phyloP scores from a whole-genome alignment of 2,888 invertebrate species.

The Euphydryas editha region DNA sequence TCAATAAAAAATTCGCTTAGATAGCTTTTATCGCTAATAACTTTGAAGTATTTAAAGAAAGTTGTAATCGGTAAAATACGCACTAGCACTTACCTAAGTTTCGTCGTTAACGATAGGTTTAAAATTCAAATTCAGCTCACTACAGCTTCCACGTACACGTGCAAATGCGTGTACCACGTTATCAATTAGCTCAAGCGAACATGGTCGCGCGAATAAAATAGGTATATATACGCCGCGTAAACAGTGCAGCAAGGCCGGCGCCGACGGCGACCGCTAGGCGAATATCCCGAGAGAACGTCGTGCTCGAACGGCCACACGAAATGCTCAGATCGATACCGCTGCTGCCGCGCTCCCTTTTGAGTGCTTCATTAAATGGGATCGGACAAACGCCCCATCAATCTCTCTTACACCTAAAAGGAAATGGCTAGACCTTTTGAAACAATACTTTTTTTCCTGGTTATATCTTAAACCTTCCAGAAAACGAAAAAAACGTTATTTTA shows the following conservation, averaged over 20 bases:
- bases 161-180: conserved; percentile 63
- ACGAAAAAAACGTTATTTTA: conserved; percentile 60
- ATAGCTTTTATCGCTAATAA: conserved; percentile 23
- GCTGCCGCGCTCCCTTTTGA: conserved; percentile 69
- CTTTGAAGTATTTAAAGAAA: conserved; percentile 5
- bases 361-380: conserved; percentile 59
- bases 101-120: conserved; percentile 54
- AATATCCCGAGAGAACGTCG: conserved; percentile 78
- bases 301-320: conserved; percentile 73
- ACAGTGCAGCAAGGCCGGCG: conserved; percentile 79
- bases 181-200: conserved; percentile 72
- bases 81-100: conserved; percentile 51
- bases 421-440: conserved; percentile 50
- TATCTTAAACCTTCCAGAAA: conserved; percentile 53
- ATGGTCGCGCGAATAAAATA: conserved; percentile 73
- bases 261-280: conserved; percentile 78
- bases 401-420: conserved; percentile 46
- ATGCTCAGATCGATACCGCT: conserved; percentile 76
- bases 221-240: conserved; percentile 67
- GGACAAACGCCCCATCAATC: conserved; percentile 50
- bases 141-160: conserved; percentile 54
- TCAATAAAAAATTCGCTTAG: conserved; percentile 47
- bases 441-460: conserved; percentile 53
- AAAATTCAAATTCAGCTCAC: conserved; percentile 49
- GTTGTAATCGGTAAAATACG: conserved; percentile 3